Conservation (phyloP, 2,888 invertebrate species). For the Catotricha subobsoleta region DNA sequence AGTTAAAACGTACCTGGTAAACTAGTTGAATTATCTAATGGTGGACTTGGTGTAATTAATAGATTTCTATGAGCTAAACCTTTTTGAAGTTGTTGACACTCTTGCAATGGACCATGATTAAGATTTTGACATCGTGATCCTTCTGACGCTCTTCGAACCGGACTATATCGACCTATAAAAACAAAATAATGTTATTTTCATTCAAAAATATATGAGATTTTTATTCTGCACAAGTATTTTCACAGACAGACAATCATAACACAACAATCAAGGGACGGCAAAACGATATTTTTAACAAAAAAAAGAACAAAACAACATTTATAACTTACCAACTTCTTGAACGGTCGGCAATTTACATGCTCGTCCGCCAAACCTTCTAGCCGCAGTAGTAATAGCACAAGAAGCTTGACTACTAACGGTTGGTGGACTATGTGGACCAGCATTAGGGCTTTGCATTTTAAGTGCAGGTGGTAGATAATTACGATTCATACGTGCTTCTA, state of each 20-base stretch:
- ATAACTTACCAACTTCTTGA: slow-evolving; percentile 54
- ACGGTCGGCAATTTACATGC: slow-evolving; percentile 42
- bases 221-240: too few species aligned
- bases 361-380: slow-evolving; percentile 16
- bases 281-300: too few species aligned
- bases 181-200: slow-evolving; percentile 1
- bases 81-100: slow-evolving; percentile 58
- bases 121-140: slow-evolving; percentile 34
- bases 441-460: slow-evolving; percentile 34
- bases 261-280: too few species aligned
- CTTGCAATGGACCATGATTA: slow-evolving; percentile 43
- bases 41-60: slow-evolving; percentile 28
- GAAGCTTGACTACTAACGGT: slow-evolving; percentile 11
- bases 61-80: slow-evolving; percentile 26
- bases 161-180: slow-evolving; percentile 53
- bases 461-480: slow-evolving; percentile 56
- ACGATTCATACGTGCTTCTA: slow-evolving; percentile 72
- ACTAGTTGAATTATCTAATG: slow-evolving; percentile 31
- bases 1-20: slow-evolving; percentile 25
- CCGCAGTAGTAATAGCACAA: slow-evolving; percentile 23
- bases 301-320: slow-evolving; percentile 12
- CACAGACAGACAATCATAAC: too few species aligned
- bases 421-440: slow-evolving; percentile 27
- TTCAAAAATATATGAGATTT: too few species aligned
- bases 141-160: slow-evolving; percentile 77